These are phyloP conservation scores for Butorides virescens DNA, from an alignment of 2,113 vertebrate genomes.

Conservation along the genomic window DNA sequence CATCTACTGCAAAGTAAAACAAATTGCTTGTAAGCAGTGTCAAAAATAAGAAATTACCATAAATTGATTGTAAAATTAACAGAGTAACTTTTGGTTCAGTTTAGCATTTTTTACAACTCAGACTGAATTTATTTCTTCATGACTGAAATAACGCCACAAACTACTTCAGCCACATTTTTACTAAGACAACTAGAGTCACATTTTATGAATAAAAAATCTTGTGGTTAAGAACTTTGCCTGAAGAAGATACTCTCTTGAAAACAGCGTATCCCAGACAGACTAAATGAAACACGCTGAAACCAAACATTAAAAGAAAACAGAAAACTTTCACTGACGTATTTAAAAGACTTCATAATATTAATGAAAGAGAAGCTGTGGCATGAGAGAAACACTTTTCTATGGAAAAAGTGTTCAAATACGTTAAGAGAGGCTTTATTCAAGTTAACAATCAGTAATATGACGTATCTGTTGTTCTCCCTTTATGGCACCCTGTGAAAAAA, in stretches of 20 bases:
- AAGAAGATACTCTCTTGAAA: background rate
- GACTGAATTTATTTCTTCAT: background rate
- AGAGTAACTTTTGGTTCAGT: background rate
- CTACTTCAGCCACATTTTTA: background rate
- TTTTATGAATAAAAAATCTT: background rate
- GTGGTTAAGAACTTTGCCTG: background rate
- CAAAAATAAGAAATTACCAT: background rate
- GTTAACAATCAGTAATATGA: background rate
- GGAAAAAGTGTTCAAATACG: background rate
- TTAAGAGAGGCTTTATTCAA: background rate
- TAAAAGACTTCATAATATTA: background rate
- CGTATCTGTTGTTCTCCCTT: background rate
- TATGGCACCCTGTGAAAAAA: background rate
- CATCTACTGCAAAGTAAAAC: background rate
- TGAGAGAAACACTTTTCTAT: background rate
- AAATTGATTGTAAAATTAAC: background rate
- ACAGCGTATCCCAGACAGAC: background rate
- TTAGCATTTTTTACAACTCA: background rate
- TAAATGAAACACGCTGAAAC: background rate
- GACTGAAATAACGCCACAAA: background rate
- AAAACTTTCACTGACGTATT: background rate
- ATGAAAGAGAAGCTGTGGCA: background rate
- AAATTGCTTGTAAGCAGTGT: background rate
- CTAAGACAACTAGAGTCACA: background rate
- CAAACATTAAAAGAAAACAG: background rate